A percentile compares a stretch with the other conserved stretches of the same genome.
phyloP scores from a whole-genome alignment of 2,797 vertebrate species.

The Hafferia zeledoni region DNA sequence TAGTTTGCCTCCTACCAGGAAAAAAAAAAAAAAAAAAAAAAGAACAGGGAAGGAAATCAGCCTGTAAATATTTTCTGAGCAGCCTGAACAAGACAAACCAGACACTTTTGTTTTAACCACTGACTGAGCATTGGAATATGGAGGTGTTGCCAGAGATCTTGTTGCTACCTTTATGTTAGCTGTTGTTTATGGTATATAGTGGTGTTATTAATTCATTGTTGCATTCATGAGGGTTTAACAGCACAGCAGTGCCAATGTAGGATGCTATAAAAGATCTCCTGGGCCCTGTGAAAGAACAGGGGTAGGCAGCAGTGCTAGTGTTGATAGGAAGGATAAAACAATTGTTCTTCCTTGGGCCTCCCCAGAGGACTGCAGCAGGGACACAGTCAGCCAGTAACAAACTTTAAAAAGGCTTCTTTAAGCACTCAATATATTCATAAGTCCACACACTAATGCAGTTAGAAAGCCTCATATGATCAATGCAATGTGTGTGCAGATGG shows the following conservation, averaged over 20 bases:
- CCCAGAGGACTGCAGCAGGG: slow-evolving; percentile 6
- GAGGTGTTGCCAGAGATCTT: background rate
- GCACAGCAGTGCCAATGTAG: slow-evolving; percentile 38
- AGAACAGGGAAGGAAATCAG: background rate
- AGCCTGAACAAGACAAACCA: background rate
- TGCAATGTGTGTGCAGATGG: background rate
- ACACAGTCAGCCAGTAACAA: background rate
- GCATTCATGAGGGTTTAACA: slow-evolving; percentile 62
- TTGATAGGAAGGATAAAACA: slow-evolving; percentile 21
- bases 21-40: too few relatives aligned
- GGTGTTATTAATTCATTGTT: slow-evolving; percentile 61
- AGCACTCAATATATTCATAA: background rate
- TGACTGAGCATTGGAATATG: background rate
- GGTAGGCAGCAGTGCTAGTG: slow-evolving; percentile 35
- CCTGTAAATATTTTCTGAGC: background rate
- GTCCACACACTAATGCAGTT: background rate
- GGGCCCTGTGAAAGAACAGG: slow-evolving; percentile 53
- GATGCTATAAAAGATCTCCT: slow-evolving; percentile 66
- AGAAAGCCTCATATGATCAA: background rate
- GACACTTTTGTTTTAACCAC: background rate
- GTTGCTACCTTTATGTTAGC: background rate
- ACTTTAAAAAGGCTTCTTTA: slow-evolving; percentile 13
- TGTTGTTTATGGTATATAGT: slow-evolving; percentile 45
- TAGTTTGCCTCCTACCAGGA: background rate
- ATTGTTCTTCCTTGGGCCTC: slow-evolving; percentile 38